Percentiles rank a stretch among this genome's conserved stretches.
Conservation (phyloP, 2,797 vertebrate genomes). For the Hoplostethus mediterraneus region DNA sequence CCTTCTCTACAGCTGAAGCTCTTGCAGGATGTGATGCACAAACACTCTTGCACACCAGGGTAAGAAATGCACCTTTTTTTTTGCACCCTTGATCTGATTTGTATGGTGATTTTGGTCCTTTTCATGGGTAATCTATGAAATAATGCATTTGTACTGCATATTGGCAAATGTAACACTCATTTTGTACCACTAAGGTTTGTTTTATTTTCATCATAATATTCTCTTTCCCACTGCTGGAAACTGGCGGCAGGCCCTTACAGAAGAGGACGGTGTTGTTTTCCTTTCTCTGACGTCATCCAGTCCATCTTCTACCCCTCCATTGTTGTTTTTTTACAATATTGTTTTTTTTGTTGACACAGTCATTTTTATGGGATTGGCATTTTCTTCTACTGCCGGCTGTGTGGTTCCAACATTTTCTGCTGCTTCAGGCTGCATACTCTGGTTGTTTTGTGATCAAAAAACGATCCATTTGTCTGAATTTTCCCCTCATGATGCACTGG, state of each 20-base stretch:
- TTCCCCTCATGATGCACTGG: constrained; percentile 30
- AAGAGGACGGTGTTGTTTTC: too few species aligned
- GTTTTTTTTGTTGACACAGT: neutral
- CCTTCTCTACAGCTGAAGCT: constrained; percentile 34
- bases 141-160: too few species aligned
- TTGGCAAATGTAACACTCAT: too few species aligned
- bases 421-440: constrained; percentile 26
- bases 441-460: constrained; percentile 47
- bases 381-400: constrained; percentile 28
- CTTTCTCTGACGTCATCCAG: too few species aligned
- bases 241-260: too few species aligned
- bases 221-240: too few species aligned
- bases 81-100: too few species aligned
- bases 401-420: constrained; percentile 25
- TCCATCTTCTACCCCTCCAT: neutral
- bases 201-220: too few species aligned
- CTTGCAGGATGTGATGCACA: constrained; percentile 28
- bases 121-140: too few species aligned
- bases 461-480: constrained; percentile 24
- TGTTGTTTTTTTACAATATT: constrained; percentile 14
- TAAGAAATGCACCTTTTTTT: too few species aligned
- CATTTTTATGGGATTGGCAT: neutral
- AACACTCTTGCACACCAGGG: neutral
- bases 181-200: too few species aligned
- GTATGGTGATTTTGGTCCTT: too few species aligned